Evolutionary conservation across 2,888 invertebrate species (phyloP).

Genomic region (Scrobipalpa atriplicella): DNA sequence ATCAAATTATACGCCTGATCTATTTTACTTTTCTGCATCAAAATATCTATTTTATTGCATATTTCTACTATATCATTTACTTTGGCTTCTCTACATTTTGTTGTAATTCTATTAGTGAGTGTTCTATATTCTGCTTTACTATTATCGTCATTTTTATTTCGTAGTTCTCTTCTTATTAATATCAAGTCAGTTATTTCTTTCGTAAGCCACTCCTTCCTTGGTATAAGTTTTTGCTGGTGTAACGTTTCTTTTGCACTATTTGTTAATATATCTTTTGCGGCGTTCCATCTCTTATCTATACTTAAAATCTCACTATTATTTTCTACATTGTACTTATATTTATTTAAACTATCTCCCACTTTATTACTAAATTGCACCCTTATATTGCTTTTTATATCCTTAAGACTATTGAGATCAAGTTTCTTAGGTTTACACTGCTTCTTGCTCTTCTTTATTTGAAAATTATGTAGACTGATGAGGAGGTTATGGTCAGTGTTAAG

Average conservation of each 20-base stretch:
- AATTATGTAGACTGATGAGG: background rate
- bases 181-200: constrained; percentile 24
- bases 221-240: constrained; percentile 11
- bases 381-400: constrained; percentile 2
- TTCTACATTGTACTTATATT: background rate
- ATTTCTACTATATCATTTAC: background rate
- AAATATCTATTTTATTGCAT: background rate
- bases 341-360: background rate
- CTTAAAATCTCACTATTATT: background rate
- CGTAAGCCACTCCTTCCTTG: constrained; percentile 16
- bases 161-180: constrained; percentile 15
- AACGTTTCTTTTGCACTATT: constrained; percentile 23
- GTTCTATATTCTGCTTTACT: constrained; percentile 22
- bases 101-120: no score
- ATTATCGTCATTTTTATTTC: constrained; percentile 18
- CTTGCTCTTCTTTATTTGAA: background rate
- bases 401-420: constrained; percentile 7
- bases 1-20: constrained; percentile 25
- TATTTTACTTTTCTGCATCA: constrained; percentile 10
- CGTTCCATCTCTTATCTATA: constrained; percentile 17
- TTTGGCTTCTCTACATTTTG: constrained; percentile 19
- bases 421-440: background rate
- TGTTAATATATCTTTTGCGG: constrained; percentile 11
- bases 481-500: constrained; percentile 10
- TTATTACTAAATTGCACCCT: constrained; percentile 13